Conservation (phyloP, 2,888 invertebrate genomes). For the Synergus itoensis region DNA sequence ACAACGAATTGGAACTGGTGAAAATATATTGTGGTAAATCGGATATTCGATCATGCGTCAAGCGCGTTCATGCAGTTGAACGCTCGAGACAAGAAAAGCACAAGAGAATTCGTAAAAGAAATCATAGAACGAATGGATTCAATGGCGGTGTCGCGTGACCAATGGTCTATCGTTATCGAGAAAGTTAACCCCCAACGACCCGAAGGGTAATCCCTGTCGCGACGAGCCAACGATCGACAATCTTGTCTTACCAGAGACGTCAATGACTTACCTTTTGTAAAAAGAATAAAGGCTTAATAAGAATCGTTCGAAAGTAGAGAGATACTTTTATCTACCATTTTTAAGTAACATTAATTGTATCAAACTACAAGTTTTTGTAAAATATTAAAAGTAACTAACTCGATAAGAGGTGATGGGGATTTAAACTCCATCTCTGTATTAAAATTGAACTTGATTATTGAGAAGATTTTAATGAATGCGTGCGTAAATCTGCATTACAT, state of each 20-base stretch:
- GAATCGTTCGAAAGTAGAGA: neutral
- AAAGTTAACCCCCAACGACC: constrained; percentile 51
- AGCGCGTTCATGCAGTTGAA: constrained; percentile 1
- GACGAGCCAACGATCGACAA: constrained; percentile 13
- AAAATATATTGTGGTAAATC: constrained; percentile 1
- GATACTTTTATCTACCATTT: neutral
- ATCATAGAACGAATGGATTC: constrained; percentile 50
- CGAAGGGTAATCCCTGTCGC: constrained; percentile 45
- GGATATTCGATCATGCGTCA: constrained; percentile 11
- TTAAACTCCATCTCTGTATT: too few relatives aligned
- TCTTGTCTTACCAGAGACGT: neutral
- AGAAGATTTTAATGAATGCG: neutral
- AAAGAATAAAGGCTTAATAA: neutral
- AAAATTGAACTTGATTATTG: neutral
- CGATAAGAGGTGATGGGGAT: too few relatives aligned
- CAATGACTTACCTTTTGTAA: neutral
- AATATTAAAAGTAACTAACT: too few relatives aligned
- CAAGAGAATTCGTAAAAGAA: constrained; percentile 33
- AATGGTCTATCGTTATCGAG: constrained; percentile 53
- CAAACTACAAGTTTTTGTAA: neutral
- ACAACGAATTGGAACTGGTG: neutral
- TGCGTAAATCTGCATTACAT: neutral
- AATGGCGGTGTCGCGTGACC: constrained; percentile 52
- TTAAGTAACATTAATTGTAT: neutral
- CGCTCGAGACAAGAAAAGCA: constrained; percentile 3